A percentile compares a stretch with the other conserved stretches of the same genome.
Evolutionary conservation across 2,113 vertebrate species (phyloP).

Genomic region (Cololabis saira): DNA sequence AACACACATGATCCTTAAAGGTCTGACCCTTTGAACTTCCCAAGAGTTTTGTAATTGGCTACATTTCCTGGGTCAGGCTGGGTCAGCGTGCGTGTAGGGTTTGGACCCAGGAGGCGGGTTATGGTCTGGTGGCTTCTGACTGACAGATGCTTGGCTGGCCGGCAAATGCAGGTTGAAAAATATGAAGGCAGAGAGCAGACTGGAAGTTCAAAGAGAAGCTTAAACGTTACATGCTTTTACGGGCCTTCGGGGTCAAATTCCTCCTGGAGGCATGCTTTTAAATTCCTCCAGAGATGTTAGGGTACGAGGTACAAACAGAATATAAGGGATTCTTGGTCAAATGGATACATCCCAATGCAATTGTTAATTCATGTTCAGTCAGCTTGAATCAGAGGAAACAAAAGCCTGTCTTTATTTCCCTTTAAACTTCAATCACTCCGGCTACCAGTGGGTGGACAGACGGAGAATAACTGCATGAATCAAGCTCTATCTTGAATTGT

Average conservation of each 20-base stretch:
- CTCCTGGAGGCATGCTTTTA: conserved; percentile 40
- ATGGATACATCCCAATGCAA: conserved; percentile 12
- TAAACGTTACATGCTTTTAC: conserved; percentile 28
- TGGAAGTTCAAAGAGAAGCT: conserved; percentile 40
- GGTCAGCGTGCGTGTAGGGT: conserved; percentile 34
- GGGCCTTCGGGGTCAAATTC: conserved; percentile 58
- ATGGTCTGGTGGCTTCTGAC: conserved; percentile 53
- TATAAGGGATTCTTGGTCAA: not conserved
- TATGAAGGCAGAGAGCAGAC: conserved; percentile 14
- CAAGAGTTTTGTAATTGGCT: conserved; percentile 51
- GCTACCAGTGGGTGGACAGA: conserved; percentile 42
- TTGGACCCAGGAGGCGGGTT: conserved; percentile 21
- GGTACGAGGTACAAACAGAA: conserved; percentile 35
- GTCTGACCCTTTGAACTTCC: conserved; percentile 43
- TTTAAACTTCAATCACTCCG: conserved; percentile 34
- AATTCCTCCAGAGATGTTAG: conserved; percentile 45
- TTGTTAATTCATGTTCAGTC: conserved; percentile 28
- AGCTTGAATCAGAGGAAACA: conserved; percentile 29
- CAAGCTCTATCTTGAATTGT: conserved; percentile 65
- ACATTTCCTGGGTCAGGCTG: conserved; percentile 56
- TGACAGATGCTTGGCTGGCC: conserved; percentile 45
- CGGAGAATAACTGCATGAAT: conserved; percentile 46
- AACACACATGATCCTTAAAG: conserved; percentile 16
- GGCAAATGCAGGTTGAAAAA: conserved; percentile 27
- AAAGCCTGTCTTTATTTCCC: conserved; percentile 46